Evolutionary conservation across 2,797 vertebrate species (phyloP).

Genomic region (Semotilus atromaculatus): DNA sequence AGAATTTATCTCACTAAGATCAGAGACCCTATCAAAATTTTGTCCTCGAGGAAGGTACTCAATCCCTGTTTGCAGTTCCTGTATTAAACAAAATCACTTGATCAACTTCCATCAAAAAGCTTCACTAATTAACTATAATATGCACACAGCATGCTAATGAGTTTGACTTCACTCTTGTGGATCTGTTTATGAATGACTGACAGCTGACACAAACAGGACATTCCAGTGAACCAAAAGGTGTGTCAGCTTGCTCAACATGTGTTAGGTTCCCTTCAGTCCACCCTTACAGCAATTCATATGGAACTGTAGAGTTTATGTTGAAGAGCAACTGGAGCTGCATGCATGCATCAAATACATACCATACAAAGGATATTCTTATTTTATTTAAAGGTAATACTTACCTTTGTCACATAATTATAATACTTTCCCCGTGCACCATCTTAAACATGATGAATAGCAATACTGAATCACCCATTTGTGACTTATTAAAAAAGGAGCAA

Average conservation of each 20-base stretch:
- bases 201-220: conserved; percentile 34
- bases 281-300: conserved; percentile 8
- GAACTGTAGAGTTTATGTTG: background rate
- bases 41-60: background rate
- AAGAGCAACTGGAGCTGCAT: conserved; percentile 16
- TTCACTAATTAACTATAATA: background rate
- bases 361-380: background rate
- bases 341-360: background rate
- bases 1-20: too few species aligned
- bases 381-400: background rate
- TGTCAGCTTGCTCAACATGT: conserved; percentile 13
- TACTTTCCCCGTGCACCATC: background rate
- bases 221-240: conserved; percentile 25
- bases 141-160: background rate
- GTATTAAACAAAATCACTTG: background rate
- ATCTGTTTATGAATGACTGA: conserved; percentile 22
- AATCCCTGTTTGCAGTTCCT: background rate
- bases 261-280: conserved; percentile 42
- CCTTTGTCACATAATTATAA: background rate
- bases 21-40: background rate
- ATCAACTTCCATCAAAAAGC: background rate
- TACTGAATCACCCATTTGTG: background rate
- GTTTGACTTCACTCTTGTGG: conserved; percentile 9
- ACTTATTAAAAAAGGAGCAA: background rate
- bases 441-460: background rate